Conservation (phyloP, 1,140 invertebrate species). For the Anastrepha obliqua region DNA sequence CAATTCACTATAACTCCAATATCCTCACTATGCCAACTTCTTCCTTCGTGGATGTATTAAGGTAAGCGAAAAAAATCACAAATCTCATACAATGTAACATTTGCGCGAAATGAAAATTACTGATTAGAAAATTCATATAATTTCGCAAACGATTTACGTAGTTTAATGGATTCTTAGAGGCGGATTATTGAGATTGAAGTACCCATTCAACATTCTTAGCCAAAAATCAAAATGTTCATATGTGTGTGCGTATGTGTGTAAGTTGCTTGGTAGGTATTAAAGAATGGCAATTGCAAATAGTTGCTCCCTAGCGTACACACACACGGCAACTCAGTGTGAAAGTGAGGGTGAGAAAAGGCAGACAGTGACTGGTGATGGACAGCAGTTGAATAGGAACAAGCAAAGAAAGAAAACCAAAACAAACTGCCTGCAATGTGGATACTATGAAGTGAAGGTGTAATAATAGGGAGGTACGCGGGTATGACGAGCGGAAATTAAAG, state of each 20-base stretch:
- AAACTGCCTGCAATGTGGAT: not conserved
- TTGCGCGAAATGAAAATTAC: slow-evolving; percentile 56
- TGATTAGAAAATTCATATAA: slow-evolving; percentile 57
- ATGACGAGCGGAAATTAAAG: not conserved
- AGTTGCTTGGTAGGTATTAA: not conserved
- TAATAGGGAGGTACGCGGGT: not conserved
- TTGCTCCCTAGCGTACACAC: too few relatives aligned
- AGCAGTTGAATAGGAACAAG: not conserved
- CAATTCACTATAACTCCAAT: not conserved
- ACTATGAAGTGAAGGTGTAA: slow-evolving; percentile 7
- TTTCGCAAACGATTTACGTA: slow-evolving; percentile 54
- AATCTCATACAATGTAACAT: slow-evolving; percentile 41
- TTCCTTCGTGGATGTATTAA: not conserved
- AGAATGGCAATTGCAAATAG: not conserved
- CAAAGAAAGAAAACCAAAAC: not conserved
- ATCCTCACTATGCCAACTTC: not conserved
- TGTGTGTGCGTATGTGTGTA: too few relatives aligned
- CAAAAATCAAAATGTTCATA: not conserved
- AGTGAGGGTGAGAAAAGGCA: slow-evolving; percentile 46
- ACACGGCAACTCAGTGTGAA: not conserved
- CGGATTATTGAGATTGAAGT: slow-evolving; percentile 46
- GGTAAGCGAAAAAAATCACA: not conserved
- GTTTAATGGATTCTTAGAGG: slow-evolving; percentile 56
- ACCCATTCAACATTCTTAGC: slow-evolving; percentile 11
- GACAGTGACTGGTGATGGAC: slow-evolving; percentile 46